Evolutionary conservation across 2,797 vertebrate species (phyloP).

Genomic region (Bradypodion ventrale): DNA sequence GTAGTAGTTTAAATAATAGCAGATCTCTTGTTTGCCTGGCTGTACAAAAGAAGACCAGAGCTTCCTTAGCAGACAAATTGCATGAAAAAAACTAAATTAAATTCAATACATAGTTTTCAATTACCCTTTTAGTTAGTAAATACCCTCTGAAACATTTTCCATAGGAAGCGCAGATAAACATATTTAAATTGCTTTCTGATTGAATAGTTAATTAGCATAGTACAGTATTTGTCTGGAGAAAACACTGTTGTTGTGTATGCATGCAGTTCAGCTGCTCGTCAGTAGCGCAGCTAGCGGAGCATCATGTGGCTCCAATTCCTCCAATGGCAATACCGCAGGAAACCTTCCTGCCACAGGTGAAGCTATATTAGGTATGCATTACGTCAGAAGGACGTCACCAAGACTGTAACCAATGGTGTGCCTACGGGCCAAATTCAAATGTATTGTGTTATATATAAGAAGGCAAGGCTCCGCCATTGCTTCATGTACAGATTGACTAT

Average conservation of each 20-base stretch:
- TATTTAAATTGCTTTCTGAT: not conserved
- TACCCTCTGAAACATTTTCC: not conserved
- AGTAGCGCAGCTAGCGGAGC: too few species aligned
- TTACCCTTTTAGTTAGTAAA: not conserved
- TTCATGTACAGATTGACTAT: too few species aligned
- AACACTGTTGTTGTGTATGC: not conserved
- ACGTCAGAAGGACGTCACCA: too few species aligned
- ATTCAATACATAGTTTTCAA: not conserved
- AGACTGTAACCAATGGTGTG: too few species aligned
- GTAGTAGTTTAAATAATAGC: slow-evolving; percentile 70
- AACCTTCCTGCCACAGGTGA: too few species aligned
- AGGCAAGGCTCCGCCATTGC: too few species aligned
- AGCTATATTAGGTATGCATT: too few species aligned
- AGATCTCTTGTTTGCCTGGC: slow-evolving; percentile 70
- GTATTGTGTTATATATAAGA: too few species aligned
- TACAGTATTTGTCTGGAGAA: not conserved
- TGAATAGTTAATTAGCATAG: not conserved
- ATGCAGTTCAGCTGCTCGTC: too few species aligned
- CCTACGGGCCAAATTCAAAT: too few species aligned
- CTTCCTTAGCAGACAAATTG: not conserved
- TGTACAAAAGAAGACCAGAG: slow-evolving; percentile 52
- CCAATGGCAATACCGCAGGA: too few species aligned
- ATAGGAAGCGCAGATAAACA: not conserved
- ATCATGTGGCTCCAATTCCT: too few species aligned
- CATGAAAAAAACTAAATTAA: not conserved